Base-by-base conservation (phyloP, 2,888 invertebrate genomes). In the Archips crataeganus region DNA sequence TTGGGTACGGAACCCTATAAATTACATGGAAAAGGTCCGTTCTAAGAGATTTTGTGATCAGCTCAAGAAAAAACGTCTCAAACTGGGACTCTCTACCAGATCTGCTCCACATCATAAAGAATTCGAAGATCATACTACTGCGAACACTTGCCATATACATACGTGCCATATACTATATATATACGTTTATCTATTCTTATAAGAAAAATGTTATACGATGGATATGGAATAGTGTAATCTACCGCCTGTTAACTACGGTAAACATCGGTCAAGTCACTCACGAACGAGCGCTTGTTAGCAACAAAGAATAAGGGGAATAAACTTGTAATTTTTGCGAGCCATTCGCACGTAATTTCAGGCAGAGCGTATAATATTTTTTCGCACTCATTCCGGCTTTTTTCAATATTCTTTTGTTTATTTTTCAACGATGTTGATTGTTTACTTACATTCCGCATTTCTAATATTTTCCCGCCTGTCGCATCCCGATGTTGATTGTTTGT, bases 401-500 rank as follows among this genome's bases (percentile, higher is more conserved):
- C 59, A n/a, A 36, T 13, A 36, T 57, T 57, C 57, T 11, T 42
- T 5, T 8, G 45, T 57, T 54, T 47, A 15, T 45, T 60, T 51
- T 34, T 34, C n/a, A 39, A 54, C 42, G 32, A 13, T 57, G 61
- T 47, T 61, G 32, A 23, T 57, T 72, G 57, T 72, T 72, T 68
- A 66, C 51, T 54, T 66, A 32, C 57, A 63, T 63, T 39, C 9
- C 47, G 68, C 32, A 39, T 51, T 51, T 68, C 47, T 66, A 47
- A 59, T 57, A 62, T 62, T 63, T 72, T 65, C 68, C 62, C 39
- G 51, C 47, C 57, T 34, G 15, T 13, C 39, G 39, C 32, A 11
- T 36, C 8, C 49, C 34, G 57, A 54, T 67, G 57, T 68, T 72
- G 67, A 68, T 72, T 68, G 68, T 49, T 63, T 68, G 61, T 54